Percentiles rank a stretch among this genome's conserved stretches.
Conservation (phyloP, 2,888 invertebrate species). For the Copidosoma aretas region DNA sequence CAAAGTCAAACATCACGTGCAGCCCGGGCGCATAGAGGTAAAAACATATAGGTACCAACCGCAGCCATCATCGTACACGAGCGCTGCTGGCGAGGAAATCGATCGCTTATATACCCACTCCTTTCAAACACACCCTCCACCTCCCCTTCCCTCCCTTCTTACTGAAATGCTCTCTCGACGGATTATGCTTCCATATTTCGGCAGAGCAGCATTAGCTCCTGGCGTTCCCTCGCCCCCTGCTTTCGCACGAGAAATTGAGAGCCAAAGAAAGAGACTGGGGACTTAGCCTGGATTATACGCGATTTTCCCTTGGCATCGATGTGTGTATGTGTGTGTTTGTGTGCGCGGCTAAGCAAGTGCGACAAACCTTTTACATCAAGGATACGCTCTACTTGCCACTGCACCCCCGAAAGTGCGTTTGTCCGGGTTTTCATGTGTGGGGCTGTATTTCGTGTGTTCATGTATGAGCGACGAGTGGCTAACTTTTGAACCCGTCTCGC, state of each 20-base stretch:
- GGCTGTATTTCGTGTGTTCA: conserved; percentile 20
- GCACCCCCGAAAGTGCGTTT: neutral
- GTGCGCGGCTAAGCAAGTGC: conserved; percentile 2
- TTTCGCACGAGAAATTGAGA: neutral
- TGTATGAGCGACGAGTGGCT: conserved; percentile 12
- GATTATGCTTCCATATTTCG: conserved; percentile 34
- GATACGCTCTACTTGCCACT: neutral
- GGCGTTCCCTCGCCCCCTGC: neutral
- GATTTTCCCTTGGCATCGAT: conserved; percentile 24
- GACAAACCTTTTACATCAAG: conserved; percentile 25
- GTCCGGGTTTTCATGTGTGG: too few relatives aligned
- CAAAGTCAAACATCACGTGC: conserved; percentile 35
- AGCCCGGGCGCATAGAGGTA: neutral
- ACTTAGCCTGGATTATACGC: conserved; percentile 50
- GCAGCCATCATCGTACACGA: too few relatives aligned
- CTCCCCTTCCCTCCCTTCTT: too few relatives aligned
- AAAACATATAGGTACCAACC: too few relatives aligned
- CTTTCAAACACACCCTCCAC: conserved; percentile 37
- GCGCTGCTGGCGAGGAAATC: conserved; percentile 20
- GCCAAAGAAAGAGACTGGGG: conserved; percentile 32
- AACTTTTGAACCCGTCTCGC: conserved; percentile 24
- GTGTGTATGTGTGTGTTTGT: too few relatives aligned
- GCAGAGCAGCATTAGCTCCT: neutral
- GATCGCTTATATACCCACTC: too few relatives aligned
- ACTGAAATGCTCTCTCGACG: conserved; percentile 9